Evolutionary conservation across 1,140 invertebrate genomes (phyloP).

Genomic region (Aphelinus certus): DNA sequence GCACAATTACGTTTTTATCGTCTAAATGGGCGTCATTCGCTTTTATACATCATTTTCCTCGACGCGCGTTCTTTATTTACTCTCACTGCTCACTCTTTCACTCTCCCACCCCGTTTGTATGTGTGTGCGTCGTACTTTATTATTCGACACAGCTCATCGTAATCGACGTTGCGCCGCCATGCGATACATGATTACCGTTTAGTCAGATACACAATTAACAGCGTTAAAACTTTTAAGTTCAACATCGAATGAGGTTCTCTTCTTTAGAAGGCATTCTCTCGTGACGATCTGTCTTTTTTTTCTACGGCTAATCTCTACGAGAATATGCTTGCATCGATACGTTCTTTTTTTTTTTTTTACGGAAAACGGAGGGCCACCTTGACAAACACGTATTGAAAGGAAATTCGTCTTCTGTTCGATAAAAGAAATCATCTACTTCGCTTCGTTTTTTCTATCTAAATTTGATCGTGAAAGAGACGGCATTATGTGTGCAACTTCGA

Average conservation of each 20-base stretch:
- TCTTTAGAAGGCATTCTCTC: slow-evolving; percentile 57
- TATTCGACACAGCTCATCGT: slow-evolving; percentile 20
- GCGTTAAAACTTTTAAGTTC: slow-evolving; percentile 65
- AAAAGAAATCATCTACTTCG: slow-evolving; percentile 5
- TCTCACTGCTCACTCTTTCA: slow-evolving; percentile 36
- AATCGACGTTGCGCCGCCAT: slow-evolving; percentile 13
- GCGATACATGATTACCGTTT: slow-evolving; percentile 41
- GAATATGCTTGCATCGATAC: slow-evolving; percentile 39
- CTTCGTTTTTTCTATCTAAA: background rate
- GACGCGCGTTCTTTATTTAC: slow-evolving; percentile 19
- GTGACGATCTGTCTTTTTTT: slow-evolving; percentile 55
- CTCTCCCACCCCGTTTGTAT: no score
- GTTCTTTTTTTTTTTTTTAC: slow-evolving; percentile 20
- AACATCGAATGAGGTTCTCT: slow-evolving; percentile 65
- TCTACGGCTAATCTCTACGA: slow-evolving; percentile 39
- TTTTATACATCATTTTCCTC: slow-evolving; percentile 28
- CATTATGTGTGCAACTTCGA: background rate
- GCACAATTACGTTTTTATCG: slow-evolving; percentile 39
- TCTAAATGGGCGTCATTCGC: slow-evolving; percentile 27
- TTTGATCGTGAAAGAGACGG: slow-evolving; percentile 27
- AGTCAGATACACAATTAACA: slow-evolving; percentile 61
- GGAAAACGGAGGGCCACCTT: slow-evolving; percentile 33
- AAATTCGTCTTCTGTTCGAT: background rate
- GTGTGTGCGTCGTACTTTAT: slow-evolving; percentile 3
- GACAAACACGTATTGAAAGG: slow-evolving; percentile 12